Evolutionary conservation across 2,888 invertebrate genomes (phyloP), one percentile per base, ranked within the genome.

Genomic region (Callimorpha dominula): DNA sequence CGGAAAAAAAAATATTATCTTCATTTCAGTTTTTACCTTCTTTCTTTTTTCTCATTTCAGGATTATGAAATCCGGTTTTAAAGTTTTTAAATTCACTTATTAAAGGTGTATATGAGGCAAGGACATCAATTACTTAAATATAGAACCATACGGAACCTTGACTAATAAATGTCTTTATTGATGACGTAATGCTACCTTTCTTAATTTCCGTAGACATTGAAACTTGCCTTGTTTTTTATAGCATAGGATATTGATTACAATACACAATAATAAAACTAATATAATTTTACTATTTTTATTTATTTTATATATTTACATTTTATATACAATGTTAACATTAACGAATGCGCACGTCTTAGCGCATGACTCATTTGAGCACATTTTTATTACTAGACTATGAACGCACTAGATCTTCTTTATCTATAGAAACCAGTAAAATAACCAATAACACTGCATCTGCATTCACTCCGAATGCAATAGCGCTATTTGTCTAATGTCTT

Each of bases 221-320:
- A 31, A 31, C 31, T 15, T 15, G 2, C 4, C 40, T 0, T n/a
- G n/a, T 31, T 2, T 31, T 43, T 8, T 42, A 4, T 14, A 15
- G 4, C 9, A 17, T 54, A 31, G 9, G 1, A 8, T 31, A 31
- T 1, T 31, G 31, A 31, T 31, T 31, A 31, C 31, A 31, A 31
- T 31, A 57, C 43, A 54, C n/a, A 69, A 12, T 50, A 82, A 80
- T 75, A 64, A 79, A 82, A 84, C 67, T 15, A 76, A 79, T 57
- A 72, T 66, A 69, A 70, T 91, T 93, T 93, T 92, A 88, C 92
- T 89, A 92, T 94, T 94, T 94, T 94, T 94, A 93, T 93, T 91
- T 87, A 91, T 90, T 94, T 94, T 92, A 90, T 90, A 88, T 93
- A 93, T 94, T 93, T 95, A 95, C 95, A 95, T 92, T 92, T 93